Evolutionary conservation across 2,113 vertebrate species (phyloP), one percentile per base, ranked within the genome.

Genomic region (Oostethus manadensis): DNA sequence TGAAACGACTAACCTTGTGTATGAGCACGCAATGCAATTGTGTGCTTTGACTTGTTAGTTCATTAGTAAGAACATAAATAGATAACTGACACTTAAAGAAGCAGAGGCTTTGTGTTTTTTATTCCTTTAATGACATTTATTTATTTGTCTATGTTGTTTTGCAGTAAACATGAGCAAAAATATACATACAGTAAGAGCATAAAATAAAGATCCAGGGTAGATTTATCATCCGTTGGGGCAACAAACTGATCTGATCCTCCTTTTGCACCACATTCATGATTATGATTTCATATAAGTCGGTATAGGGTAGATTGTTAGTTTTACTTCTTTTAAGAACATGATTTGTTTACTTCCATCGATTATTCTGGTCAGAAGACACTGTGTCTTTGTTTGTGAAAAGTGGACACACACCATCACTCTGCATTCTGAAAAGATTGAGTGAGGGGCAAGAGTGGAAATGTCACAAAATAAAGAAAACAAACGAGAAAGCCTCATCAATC

Each of bases 161-260:
- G 84, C 81, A 80, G 66, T 86, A 84, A 85, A 87, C 78, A 88
- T 86, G 74, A 89, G 84, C 84, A 87, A 87, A 86, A 84, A 83
- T 84, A 85, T 84, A 86, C 81, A 87, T 76, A 87, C 67, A 79
- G 63, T 79, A 68, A 85, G 78, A 88, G 87, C 84, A 82, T 73
- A 74, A 85, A 58, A 77, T 79, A 69, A 84, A 73, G 56, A 82
- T 80, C 57, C 73, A 76, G 51, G 74, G 61, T 57, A 71, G 57
- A 81, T 64, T 71, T 60, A 70, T 63, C 55, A 70, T 73, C 70
- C 55, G 42, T 78, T 71, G 62, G 57, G 71, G 64, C 3, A 22
- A 66, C 22, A 66, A 66, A 70, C 70, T 44, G 43, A 48, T 60
- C 56, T 35, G 51, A 69, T 72, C 58, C 48, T 47, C 63, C 60